Base-by-base conservation (phyloP, 2,888 invertebrate genomes). In the Caenorhabditis sp. region DNA sequence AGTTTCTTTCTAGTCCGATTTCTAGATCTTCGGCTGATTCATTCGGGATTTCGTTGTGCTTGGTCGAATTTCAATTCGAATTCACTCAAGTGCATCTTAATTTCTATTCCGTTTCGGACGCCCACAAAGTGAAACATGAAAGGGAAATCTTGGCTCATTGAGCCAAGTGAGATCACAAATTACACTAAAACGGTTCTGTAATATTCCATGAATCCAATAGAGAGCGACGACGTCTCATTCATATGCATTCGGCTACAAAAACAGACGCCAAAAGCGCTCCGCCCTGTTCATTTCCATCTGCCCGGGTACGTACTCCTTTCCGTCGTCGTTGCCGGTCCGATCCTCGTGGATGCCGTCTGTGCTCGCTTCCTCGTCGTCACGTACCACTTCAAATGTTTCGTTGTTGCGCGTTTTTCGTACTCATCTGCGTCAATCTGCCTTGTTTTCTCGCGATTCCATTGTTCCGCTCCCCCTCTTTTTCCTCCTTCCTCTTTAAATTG, bases 61-160 rank as follows among this genome's bases (percentile, higher is more conserved):
- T 45, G 24, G 50, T 15, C 26, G 50, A 27, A 48, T 45, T 30
- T 61, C 61, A 26, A 61, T 61, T 61, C 39, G 37, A 50, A 61
- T 20, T 50, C 61, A 50, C 26, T 61, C 50, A 61, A 27, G 39
- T 61, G 22, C 26, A 59, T n/a, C n/a, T 20, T 46, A 41, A 58
- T 56, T 27, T 15, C 7, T n/a, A n/a, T n/a, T 32, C 27, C 20
- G 41, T 56, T 56, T 56, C 56, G n/a, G n/a, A n/a, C n/a, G n/a
- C n/a, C n/a, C n/a, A n/a, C n/a, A n/a, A n/a, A n/a, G n/a, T n/a
- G n/a, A n/a, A n/a, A n/a, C n/a, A n/a, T n/a, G n/a, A n/a, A n/a
- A n/a, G 41, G 45, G 30, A 48, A 48, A 17, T 24, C n/a, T 13
- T 45, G 13, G 24, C 30, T 32, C 24, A 50, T 50, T 50, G 9